Conservation (phyloP, 2,888 invertebrate species). For the Toxonevra muliebris region DNA sequence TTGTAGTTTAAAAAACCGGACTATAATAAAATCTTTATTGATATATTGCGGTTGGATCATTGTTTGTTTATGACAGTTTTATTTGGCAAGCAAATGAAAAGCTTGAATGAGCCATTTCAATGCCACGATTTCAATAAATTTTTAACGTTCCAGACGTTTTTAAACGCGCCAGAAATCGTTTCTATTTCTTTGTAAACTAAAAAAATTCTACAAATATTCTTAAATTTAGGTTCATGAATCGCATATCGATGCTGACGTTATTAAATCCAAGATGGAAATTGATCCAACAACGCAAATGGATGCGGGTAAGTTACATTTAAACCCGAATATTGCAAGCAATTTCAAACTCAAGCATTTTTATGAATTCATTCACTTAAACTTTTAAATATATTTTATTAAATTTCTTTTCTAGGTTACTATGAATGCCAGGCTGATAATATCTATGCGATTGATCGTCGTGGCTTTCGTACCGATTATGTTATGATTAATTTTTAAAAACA, state of each 20-base stretch:
- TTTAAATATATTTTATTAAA: neutral
- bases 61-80: too few relatives aligned
- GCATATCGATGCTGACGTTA: slow-evolving; percentile 79
- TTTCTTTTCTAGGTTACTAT: slow-evolving; percentile 69
- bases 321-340: neutral
- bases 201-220: neutral
- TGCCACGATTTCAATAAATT: too few relatives aligned
- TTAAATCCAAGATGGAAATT: slow-evolving; percentile 93
- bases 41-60: too few relatives aligned
- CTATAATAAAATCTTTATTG: too few relatives aligned
- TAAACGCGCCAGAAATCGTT: too few relatives aligned
- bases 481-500: slow-evolving; percentile 62
- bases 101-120: too few relatives aligned
- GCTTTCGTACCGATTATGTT: slow-evolving; percentile 86
- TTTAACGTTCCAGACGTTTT: too few relatives aligned
- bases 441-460: slow-evolving; percentile 88
- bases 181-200: too few relatives aligned
- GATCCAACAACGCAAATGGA: slow-evolving; percentile 97
- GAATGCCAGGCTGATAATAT: slow-evolving; percentile 94
- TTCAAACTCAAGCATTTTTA: neutral
- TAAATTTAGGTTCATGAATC: slow-evolving; percentile 83
- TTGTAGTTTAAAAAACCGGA: too few relatives aligned
- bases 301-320: slow-evolving; percentile 71
- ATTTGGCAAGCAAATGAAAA: too few relatives aligned
- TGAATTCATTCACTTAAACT: neutral